phyloP scores from a whole-genome alignment of 2,888 invertebrate species.

The Leptopilina myrica region DNA sequence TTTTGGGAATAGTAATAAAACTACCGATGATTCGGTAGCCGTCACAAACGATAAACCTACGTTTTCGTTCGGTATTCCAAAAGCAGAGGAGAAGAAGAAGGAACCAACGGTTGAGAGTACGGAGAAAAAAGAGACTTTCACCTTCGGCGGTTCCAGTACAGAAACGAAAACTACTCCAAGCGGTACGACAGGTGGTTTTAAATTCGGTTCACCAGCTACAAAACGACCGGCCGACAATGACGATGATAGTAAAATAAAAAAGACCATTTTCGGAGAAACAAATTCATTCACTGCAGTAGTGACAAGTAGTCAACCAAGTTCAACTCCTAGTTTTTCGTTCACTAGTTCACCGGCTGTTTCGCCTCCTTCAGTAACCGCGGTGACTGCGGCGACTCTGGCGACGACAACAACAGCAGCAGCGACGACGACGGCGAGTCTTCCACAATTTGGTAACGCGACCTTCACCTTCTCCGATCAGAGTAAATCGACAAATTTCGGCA shows the following conservation, averaged over 20 bases:
- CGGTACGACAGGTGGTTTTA: constrained; percentile 17
- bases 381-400: neutral
- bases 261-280: neutral
- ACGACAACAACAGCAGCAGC: neutral
- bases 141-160: constrained; percentile 55
- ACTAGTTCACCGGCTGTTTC: constrained; percentile 21
- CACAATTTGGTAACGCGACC: constrained; percentile 23
- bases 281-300: neutral
- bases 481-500: constrained; percentile 24
- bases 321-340: constrained; percentile 43
- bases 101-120: neutral
- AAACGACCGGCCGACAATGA: constrained; percentile 43
- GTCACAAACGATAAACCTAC: constrained; percentile 31
- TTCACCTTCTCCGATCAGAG: constrained; percentile 42
- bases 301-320: constrained; percentile 7
- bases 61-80: constrained; percentile 61
- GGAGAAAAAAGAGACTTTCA: constrained; percentile 50
- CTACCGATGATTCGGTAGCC: constrained; percentile 16
- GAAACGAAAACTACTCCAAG: constrained; percentile 24
- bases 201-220: constrained; percentile 43
- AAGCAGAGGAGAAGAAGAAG: constrained; percentile 47
- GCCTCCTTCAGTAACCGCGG: constrained; percentile 30
- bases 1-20: constrained; percentile 49
- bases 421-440: constrained; percentile 13
- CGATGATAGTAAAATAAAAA: neutral